Conservation (phyloP, 2,888 invertebrate genomes). For the Mylabris sibirica region DNA sequence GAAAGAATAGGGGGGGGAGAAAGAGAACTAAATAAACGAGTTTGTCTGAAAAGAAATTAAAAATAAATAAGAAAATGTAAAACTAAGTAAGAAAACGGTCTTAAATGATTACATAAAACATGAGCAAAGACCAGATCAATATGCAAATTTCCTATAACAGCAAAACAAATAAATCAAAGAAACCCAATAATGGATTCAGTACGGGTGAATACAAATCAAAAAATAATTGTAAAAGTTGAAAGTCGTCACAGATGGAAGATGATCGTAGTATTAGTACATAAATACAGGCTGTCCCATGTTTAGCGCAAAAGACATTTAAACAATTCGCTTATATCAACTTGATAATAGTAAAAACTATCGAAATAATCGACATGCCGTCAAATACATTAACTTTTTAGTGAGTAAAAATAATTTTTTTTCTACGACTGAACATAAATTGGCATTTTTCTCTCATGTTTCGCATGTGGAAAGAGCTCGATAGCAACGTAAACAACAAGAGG, state of each 20-base stretch:
- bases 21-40: background rate
- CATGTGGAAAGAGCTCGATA: no score
- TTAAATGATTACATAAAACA: constrained; percentile 43
- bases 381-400: no score
- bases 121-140: constrained; percentile 37
- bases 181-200: constrained; percentile 53
- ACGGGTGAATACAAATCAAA: constrained; percentile 53
- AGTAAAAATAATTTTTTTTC: no score
- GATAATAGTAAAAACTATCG: no score
- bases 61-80: constrained; percentile 32
- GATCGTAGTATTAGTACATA: constrained; percentile 19
- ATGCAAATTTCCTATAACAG: constrained; percentile 44
- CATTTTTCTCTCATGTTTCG: no score
- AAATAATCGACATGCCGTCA: no score
- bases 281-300: background rate
- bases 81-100: constrained; percentile 28
- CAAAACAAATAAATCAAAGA: constrained; percentile 51
- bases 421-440: no score
- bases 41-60: constrained; percentile 27
- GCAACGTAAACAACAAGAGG: no score
- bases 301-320: background rate
- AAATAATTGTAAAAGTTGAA: constrained; percentile 54
- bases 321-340: background rate
- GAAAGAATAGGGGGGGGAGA: background rate
- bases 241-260: constrained; percentile 26